Evolutionary conservation across 2,888 invertebrate species (phyloP).

Genomic region (Lomographa bimaculata): DNA sequence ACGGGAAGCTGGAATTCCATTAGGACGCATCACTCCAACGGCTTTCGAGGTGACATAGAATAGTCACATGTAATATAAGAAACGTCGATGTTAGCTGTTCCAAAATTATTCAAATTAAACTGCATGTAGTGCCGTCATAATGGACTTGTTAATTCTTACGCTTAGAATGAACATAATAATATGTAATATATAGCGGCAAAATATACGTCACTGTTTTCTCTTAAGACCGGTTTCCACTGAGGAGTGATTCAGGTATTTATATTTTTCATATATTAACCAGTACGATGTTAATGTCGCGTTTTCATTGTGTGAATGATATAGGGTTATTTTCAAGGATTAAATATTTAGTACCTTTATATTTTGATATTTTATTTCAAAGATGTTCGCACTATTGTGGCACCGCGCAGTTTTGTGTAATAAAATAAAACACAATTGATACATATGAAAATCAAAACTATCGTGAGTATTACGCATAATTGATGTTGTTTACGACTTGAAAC

Average conservation of each 20-base stretch:
- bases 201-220: slow-evolving; percentile 61
- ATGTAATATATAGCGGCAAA: slow-evolving; percentile 64
- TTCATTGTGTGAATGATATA: slow-evolving; percentile 59
- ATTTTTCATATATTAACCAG: slow-evolving; percentile 65
- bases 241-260: slow-evolving; percentile 82
- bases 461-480: too few relatives aligned
- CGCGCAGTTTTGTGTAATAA: too few relatives aligned
- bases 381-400: too few relatives aligned
- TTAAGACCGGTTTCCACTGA: slow-evolving; percentile 73
- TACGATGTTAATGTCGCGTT: slow-evolving; percentile 58
- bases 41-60: slow-evolving; percentile 77
- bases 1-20: slow-evolving; percentile 33
- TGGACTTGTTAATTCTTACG: slow-evolving; percentile 58
- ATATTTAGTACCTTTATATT: slow-evolving; percentile 32
- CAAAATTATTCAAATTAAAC: slow-evolving; percentile 44
- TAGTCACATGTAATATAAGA: slow-evolving; percentile 56
- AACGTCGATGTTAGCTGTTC: slow-evolving; percentile 43
- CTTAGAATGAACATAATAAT: slow-evolving; percentile 60
- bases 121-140: slow-evolving; percentile 66
- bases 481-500: too few relatives aligned
- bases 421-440: too few relatives aligned
- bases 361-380: slow-evolving; percentile 36
- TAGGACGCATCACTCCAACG: slow-evolving; percentile 43
- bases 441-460: too few relatives aligned
- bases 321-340: slow-evolving; percentile 57